These are phyloP conservation scores for Regulus satrapa DNA, from an alignment of 2,113 vertebrate species.

Conservation along the genomic window DNA sequence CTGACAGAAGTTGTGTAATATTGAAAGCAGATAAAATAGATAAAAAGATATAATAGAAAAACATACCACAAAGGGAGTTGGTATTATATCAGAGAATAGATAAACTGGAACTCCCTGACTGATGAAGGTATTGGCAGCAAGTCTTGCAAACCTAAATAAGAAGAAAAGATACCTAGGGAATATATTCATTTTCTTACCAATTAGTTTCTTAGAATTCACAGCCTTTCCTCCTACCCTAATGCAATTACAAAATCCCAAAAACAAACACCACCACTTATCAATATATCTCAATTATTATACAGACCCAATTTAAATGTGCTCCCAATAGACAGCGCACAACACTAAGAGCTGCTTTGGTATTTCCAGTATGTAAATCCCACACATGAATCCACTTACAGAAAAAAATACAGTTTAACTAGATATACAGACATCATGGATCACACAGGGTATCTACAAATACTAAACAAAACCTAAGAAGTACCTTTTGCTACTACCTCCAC, in stretches of 20 bases:
- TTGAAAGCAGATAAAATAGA: not conserved
- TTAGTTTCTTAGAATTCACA: not conserved
- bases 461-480: slow-evolving; percentile 1
- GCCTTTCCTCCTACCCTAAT: not conserved
- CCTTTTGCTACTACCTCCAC: slow-evolving; percentile 87
- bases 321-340: not conserved
- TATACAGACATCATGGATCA: not conserved
- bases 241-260: not conserved
- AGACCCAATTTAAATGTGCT: not conserved
- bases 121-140: slow-evolving; percentile 86
- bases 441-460: not conserved
- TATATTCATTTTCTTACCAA: not conserved
- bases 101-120: slow-evolving; percentile 87
- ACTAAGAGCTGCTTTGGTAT: not conserved
- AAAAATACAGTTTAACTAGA: not conserved
- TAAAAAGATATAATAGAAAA: not conserved
- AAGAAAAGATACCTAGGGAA: not conserved
- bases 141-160: slow-evolving; percentile 78
- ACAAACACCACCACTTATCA: not conserved
- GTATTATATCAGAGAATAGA: slow-evolving; percentile 89
- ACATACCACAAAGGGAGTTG: slow-evolving; percentile 96
- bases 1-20: not conserved
- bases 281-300: not conserved
- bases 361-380: not conserved
- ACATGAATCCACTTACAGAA: not conserved